Conservation (phyloP, 2,888 invertebrate species). For the Leptura quadrifasciata region DNA sequence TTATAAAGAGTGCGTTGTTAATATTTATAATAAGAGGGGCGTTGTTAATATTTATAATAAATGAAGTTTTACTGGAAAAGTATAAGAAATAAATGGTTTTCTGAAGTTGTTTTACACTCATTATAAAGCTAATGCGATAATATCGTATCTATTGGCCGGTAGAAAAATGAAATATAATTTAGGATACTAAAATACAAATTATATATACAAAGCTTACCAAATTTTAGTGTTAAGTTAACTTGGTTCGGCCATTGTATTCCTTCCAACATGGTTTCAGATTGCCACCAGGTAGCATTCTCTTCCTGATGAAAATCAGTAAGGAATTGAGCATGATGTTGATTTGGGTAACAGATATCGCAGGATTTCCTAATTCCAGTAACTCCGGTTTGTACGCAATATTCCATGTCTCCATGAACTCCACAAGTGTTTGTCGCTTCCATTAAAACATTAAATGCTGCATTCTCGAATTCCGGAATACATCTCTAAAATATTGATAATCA, state of each 20-base stretch:
- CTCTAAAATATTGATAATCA: slow-evolving; percentile 78
- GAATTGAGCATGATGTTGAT: slow-evolving; percentile 83
- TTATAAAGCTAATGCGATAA: too few species aligned
- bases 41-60: too few species aligned
- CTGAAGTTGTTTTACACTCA: too few species aligned
- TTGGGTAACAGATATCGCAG: slow-evolving; percentile 85
- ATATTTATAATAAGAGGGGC: too few species aligned
- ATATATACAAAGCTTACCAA: slow-evolving; percentile 55
- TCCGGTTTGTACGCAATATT: slow-evolving; percentile 95
- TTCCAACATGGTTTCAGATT: slow-evolving; percentile 97
- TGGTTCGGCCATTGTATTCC: slow-evolving; percentile 92
- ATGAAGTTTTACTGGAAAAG: too few species aligned
- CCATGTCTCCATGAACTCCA: slow-evolving; percentile 85
- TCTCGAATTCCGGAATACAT: slow-evolving; percentile 97
- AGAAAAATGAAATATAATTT: too few species aligned
- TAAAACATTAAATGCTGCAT: slow-evolving; percentile 92
- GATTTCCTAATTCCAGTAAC: slow-evolving; percentile 82
- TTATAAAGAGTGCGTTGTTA: too few species aligned
- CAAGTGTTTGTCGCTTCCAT: slow-evolving; percentile 99
- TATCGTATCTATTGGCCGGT: too few species aligned
- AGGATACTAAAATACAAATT: too few species aligned
- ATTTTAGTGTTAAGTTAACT: slow-evolving; percentile 83
- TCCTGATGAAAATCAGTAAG: slow-evolving; percentile 95
- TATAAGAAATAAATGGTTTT: too few species aligned
- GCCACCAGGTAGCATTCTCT: slow-evolving; percentile 97